A percentile compares a stretch with the other conserved stretches of the same genome.
These are phyloP conservation scores for Phalanger gymnotis DNA, from an alignment of 2,797 vertebrate genomes.

Conservation along the genomic window DNA sequence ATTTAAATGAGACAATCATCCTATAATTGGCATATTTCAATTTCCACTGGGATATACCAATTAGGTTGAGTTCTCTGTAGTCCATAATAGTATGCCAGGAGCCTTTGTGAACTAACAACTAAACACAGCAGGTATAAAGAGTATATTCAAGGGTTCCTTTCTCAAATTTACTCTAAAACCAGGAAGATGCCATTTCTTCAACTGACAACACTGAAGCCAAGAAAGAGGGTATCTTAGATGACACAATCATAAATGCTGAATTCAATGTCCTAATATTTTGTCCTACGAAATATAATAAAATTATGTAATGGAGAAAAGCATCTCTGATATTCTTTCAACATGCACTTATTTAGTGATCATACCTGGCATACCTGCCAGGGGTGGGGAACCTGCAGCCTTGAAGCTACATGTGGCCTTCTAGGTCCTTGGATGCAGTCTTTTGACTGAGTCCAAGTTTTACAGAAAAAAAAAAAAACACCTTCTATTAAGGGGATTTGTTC, in stretches of 20 bases:
- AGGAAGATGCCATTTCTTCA: background rate
- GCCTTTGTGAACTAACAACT: constrained; percentile 56
- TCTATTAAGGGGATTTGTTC: too few relatives aligned
- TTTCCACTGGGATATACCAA: constrained; percentile 64
- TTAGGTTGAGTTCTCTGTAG: constrained; percentile 60
- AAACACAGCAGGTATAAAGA: constrained; percentile 47
- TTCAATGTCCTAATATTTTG: background rate
- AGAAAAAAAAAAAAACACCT: too few relatives aligned
- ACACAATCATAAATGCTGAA: constrained; percentile 16
- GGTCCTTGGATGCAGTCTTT: too few relatives aligned
- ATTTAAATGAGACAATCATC: constrained; percentile 71
- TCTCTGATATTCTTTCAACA: background rate
- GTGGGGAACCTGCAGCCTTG: too few relatives aligned
- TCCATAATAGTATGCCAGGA: constrained; percentile 34
- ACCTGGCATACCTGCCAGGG: background rate
- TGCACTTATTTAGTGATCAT: background rate
- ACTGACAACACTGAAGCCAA: constrained; percentile 17
- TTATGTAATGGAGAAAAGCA: background rate
- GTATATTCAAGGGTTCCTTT: constrained; percentile 52
- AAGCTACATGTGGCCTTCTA: too few relatives aligned
- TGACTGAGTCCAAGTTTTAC: too few relatives aligned
- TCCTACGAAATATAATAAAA: background rate
- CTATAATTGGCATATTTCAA: constrained; percentile 65
- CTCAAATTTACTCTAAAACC: constrained; percentile 16
- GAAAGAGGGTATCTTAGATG: background rate